phyloP scores from a whole-genome alignment of 2,888 invertebrate genomes.

The Drosophila stalkeri region DNA sequence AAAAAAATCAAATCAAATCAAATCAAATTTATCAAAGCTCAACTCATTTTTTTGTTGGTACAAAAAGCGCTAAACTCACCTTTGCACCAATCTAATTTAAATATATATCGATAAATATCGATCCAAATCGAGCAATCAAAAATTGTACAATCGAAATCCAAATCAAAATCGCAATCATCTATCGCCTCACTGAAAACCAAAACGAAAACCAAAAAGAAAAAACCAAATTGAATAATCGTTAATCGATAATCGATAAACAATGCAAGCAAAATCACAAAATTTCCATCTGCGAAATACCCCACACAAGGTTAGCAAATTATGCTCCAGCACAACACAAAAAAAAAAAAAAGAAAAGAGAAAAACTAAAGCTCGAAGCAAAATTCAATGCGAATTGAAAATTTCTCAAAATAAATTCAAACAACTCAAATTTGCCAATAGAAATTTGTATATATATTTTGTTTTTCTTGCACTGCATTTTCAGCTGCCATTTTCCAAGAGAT shows the following conservation, averaged over 20 bases:
- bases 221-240: slow-evolving; percentile 34
- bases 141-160: slow-evolving; percentile 32
- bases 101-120: background rate
- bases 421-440: slow-evolving; percentile 64
- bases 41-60: slow-evolving; percentile 40
- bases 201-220: slow-evolving; percentile 23
- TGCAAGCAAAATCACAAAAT: slow-evolving; percentile 80
- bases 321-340: slow-evolving; percentile 16
- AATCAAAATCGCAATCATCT: slow-evolving; percentile 50
- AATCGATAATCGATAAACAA: slow-evolving; percentile 41
- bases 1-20: slow-evolving; percentile 19
- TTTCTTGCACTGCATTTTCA: slow-evolving; percentile 7
- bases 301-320: slow-evolving; percentile 73
- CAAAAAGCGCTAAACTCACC: slow-evolving; percentile 51
- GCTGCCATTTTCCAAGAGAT: background rate
- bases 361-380: slow-evolving; percentile 10
- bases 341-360: slow-evolving; percentile 9
- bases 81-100: slow-evolving; percentile 36
- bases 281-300: slow-evolving; percentile 77
- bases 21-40: slow-evolving; percentile 44
- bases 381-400: slow-evolving; percentile 18
- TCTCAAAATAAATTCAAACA: background rate
- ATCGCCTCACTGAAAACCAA: slow-evolving; percentile 42
- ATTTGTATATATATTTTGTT: slow-evolving; percentile 53
- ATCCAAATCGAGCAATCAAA: slow-evolving; percentile 27